Evolutionary conservation across 1,140 invertebrate species (phyloP).

Genomic region (Plodia interpunctella): DNA sequence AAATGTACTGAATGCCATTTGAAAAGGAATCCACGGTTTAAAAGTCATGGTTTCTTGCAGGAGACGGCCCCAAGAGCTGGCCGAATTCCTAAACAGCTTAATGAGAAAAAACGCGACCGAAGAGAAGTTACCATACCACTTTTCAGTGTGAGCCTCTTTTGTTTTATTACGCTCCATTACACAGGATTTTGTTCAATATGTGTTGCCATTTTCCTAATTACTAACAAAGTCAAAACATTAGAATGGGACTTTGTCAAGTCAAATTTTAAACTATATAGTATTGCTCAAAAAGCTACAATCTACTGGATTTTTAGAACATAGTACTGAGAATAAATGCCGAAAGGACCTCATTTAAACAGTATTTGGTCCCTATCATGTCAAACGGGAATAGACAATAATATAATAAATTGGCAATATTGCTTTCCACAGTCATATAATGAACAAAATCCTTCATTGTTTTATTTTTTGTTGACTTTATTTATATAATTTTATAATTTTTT

Average conservation of each 20-base stretch:
- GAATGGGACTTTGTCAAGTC: too few species aligned
- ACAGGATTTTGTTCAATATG: slow-evolving; percentile 30
- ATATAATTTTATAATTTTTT: background rate
- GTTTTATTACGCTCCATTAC: slow-evolving; percentile 41
- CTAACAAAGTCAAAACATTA: too few species aligned
- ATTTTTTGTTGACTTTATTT: background rate
- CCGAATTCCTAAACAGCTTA: slow-evolving; percentile 75
- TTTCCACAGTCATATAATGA: background rate
- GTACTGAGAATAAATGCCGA: too few species aligned
- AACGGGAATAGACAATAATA: too few species aligned
- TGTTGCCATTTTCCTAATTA: too few species aligned
- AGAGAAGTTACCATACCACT: slow-evolving; percentile 77
- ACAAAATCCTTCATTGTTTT: background rate
- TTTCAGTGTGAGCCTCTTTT: slow-evolving; percentile 76
- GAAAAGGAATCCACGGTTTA: background rate
- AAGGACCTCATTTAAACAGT: too few species aligned
- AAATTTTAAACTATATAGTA: too few species aligned
- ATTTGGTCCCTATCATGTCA: too few species aligned
- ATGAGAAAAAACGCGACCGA: slow-evolving; percentile 65
- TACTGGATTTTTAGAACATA: too few species aligned
- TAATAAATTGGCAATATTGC: too few species aligned
- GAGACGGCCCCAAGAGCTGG: slow-evolving; percentile 73
- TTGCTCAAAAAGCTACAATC: too few species aligned
- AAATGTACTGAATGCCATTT: background rate
- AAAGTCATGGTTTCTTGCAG: slow-evolving; percentile 56